These are phyloP conservation scores for Orchestia grillus DNA, from an alignment of 1,140 invertebrate species.

Conservation along the genomic window DNA sequence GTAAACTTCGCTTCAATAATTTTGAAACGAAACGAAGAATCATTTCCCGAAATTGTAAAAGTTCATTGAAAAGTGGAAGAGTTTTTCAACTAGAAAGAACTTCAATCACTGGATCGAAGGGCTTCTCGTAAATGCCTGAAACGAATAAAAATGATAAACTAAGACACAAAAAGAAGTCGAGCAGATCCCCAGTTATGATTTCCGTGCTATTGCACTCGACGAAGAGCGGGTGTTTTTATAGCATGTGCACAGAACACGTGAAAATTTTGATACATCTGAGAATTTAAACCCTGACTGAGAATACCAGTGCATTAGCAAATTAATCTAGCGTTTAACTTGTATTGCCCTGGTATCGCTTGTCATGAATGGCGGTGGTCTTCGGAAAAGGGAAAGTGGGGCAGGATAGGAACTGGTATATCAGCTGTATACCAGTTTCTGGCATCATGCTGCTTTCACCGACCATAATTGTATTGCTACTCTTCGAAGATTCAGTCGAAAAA, in stretches of 20 bases:
- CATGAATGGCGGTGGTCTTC: background rate
- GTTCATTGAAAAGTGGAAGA: background rate
- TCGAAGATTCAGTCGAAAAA: background rate
- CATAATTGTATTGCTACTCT: background rate
- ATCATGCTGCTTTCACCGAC: background rate
- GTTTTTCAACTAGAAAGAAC: background rate
- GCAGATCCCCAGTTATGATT: background rate
- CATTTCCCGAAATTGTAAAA: background rate
- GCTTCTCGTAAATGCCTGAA: background rate
- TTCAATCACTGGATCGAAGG: background rate
- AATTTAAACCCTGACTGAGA: background rate
- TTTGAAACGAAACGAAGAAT: background rate
- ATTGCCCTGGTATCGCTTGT: background rate
- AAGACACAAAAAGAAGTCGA: background rate
- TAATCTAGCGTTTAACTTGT: background rate
- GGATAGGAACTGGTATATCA: background rate
- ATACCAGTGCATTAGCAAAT: background rate
- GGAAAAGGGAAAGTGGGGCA: background rate
- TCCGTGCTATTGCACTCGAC: background rate
- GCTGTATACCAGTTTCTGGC: background rate
- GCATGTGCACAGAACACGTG: background rate
- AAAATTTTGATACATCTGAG: background rate
- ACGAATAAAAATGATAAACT: too few species aligned
- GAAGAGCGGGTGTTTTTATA: background rate
- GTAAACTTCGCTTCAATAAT: background rate